These are phyloP conservation scores for Erebia epiphron DNA, from an alignment of 2,888 invertebrate genomes.

Conservation along the genomic window DNA sequence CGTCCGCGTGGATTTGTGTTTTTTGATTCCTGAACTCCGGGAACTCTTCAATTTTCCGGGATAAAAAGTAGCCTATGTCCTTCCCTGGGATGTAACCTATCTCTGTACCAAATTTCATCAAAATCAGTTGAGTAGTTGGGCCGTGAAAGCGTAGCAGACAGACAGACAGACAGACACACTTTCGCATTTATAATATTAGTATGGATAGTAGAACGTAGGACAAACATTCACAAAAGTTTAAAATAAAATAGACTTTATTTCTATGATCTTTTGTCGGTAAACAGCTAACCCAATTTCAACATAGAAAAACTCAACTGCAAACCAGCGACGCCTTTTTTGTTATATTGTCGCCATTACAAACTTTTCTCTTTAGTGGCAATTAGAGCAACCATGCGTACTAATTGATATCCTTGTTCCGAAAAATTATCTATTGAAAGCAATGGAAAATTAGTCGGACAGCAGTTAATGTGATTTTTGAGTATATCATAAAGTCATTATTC, in stretches of 20 bases:
- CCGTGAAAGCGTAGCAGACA: too few relatives aligned
- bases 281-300: not conserved
- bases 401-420: conserved; percentile 57
- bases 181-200: too few relatives aligned
- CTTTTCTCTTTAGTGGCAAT: conserved; percentile 61
- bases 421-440: conserved; percentile 64
- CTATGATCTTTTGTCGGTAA: not conserved
- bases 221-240: not conserved
- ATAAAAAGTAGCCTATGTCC: too few relatives aligned
- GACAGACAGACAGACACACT: too few relatives aligned
- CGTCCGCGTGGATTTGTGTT: too few relatives aligned
- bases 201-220: not conserved
- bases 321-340: conserved; percentile 50
- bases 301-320: conserved; percentile 35
- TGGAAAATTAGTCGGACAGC: conserved; percentile 49
- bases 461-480: too few relatives aligned
- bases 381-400: conserved; percentile 65
- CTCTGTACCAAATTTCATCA: too few relatives aligned
- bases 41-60: too few relatives aligned
- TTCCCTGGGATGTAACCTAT: too few relatives aligned
- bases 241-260: not conserved
- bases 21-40: too few relatives aligned
- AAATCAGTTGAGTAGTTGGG: too few relatives aligned
- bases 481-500: too few relatives aligned
- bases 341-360: conserved; percentile 65